Evolutionary conservation across 2,888 invertebrate genomes (phyloP).

Genomic region (Acanthosoma haemorrhoidale): DNA sequence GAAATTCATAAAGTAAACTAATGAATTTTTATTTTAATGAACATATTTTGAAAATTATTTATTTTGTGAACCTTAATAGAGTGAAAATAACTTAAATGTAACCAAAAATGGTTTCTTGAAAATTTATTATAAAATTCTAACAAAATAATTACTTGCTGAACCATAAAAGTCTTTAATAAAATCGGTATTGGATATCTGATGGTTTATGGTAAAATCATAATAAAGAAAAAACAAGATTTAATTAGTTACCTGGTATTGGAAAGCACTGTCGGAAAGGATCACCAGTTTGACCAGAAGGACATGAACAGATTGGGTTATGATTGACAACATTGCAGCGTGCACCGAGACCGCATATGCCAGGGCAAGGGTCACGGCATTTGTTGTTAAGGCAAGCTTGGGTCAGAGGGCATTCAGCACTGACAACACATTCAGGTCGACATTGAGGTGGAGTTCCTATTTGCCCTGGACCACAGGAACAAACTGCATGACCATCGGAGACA

Average conservation of each 20-base stretch:
- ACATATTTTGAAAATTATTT: too few relatives aligned
- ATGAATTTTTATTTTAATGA: too few relatives aligned
- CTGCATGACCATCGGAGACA: slow-evolving; percentile 54
- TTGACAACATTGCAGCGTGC: slow-evolving; percentile 61
- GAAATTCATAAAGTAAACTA: too few relatives aligned
- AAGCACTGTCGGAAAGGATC: slow-evolving; percentile 62
- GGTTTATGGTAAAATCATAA: too few relatives aligned
- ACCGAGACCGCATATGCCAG: slow-evolving; percentile 58
- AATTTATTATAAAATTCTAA: too few relatives aligned
- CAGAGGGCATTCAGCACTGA: slow-evolving; percentile 61
- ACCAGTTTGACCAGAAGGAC: slow-evolving; percentile 57
- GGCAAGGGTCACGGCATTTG: slow-evolving; percentile 60
- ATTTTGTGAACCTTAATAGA: too few relatives aligned
- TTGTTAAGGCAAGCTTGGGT: slow-evolving; percentile 61
- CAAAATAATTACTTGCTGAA: too few relatives aligned
- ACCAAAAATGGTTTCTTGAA: too few relatives aligned
- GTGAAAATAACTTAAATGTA: too few relatives aligned
- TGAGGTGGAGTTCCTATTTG: slow-evolving; percentile 64
- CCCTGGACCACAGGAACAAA: slow-evolving; percentile 66
- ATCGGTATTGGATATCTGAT: too few relatives aligned
- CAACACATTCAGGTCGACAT: slow-evolving; percentile 59
- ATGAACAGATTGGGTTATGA: slow-evolving; percentile 65
- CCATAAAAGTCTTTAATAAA: too few relatives aligned
- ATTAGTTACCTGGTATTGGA: slow-evolving; percentile 45
- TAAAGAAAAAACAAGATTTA: not conserved